Conservation (phyloP, 2,113 vertebrate species). For the Macroglossus sobrinus region DNA sequence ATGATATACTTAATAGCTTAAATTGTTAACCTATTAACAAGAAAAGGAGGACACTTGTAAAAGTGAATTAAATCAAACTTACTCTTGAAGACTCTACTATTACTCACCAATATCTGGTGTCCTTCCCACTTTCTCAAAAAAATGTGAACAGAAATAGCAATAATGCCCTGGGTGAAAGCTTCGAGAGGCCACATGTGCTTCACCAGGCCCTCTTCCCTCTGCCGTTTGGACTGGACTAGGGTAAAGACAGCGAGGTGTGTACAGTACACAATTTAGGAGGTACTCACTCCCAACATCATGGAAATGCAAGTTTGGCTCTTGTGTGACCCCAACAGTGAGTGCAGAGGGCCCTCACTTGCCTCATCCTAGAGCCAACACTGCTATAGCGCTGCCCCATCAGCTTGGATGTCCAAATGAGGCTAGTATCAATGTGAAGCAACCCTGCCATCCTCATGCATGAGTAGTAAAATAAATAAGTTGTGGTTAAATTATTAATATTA, state of each 20-base stretch:
- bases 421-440: neutral
- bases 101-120: neutral
- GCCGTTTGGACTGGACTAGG: neutral
- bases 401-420: neutral
- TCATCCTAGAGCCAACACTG: neutral
- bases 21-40: conserved; percentile 31
- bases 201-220: neutral
- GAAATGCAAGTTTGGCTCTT: neutral
- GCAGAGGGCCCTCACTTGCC: neutral
- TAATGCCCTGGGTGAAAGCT: neutral
- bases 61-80: conserved; percentile 30
- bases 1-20: conserved; percentile 36
- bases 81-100: neutral
- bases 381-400: neutral
- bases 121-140: neutral
- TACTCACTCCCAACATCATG: neutral
- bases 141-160: neutral
- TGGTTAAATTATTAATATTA: neutral
- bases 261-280: neutral
- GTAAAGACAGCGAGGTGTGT: neutral
- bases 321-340: neutral
- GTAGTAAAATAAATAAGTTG: neutral
- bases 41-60: conserved; percentile 4
- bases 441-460: neutral
- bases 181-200: neutral